Evolutionary conservation across 1,140 invertebrate genomes (phyloP).

Genomic region (Drosophila parabipectinata): DNA sequence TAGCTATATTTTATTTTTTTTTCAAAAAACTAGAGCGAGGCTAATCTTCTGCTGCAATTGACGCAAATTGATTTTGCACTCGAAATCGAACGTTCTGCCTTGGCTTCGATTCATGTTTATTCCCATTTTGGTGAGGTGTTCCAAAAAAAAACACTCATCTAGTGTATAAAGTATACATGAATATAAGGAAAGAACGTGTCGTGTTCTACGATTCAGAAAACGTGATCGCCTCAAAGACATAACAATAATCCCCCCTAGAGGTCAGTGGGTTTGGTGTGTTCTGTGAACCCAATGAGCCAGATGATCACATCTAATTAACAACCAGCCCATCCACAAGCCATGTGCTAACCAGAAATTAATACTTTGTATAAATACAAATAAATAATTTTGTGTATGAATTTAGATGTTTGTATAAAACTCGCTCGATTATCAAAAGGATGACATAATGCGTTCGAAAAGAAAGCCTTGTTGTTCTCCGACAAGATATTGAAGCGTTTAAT

Average conservation of each 20-base stretch:
- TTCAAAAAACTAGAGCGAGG: slow-evolving; percentile 67
- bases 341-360: slow-evolving; percentile 10
- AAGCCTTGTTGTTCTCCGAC: slow-evolving; percentile 12
- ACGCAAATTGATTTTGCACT: slow-evolving; percentile 72
- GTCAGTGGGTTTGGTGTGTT: slow-evolving; percentile 17
- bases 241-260: slow-evolving; percentile 3
- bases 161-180: neutral
- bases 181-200: slow-evolving; percentile 20
- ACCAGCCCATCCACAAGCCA: slow-evolving; percentile 9
- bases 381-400: neutral
- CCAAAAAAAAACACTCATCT: slow-evolving; percentile 9
- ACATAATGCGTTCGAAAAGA: slow-evolving; percentile 38
- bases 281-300: neutral
- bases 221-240: slow-evolving; percentile 31
- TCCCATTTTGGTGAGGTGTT: slow-evolving; percentile 24
- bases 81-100: slow-evolving; percentile 50
- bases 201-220: slow-evolving; percentile 34
- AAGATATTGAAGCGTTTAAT: slow-evolving; percentile 16
- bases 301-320: slow-evolving; percentile 8
- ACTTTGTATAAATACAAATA: neutral
- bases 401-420: neutral
- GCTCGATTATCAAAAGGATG: slow-evolving; percentile 13
- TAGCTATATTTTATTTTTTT: slow-evolving; percentile 40
- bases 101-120: slow-evolving; percentile 43
- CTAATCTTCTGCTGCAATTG: slow-evolving; percentile 77